Percentiles rank a stretch among this genome's conserved stretches.
Evolutionary conservation across 2,888 invertebrate species (phyloP).

Genomic region (Auanema sp.): DNA sequence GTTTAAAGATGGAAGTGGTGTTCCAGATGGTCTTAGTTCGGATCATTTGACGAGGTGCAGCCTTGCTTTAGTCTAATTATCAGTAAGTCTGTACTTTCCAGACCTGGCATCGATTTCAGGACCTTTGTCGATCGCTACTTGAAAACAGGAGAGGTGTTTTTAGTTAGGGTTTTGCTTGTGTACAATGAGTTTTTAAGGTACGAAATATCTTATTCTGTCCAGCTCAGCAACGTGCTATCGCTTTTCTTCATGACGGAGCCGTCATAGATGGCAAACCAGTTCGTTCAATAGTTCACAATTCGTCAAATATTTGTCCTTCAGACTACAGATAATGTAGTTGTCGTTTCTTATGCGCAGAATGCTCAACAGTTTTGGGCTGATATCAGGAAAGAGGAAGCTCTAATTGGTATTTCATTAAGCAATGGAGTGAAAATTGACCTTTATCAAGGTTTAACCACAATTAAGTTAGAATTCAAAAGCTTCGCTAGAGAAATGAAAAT

Average conservation of each 20-base stretch:
- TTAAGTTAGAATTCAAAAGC: slow-evolving; percentile 21
- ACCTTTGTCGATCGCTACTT: slow-evolving; percentile 38
- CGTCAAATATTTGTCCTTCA: slow-evolving; percentile 8
- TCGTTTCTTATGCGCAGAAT: slow-evolving; percentile 34
- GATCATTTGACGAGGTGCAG: slow-evolving; percentile 32
- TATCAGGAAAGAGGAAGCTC: slow-evolving; percentile 39
- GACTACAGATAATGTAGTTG: slow-evolving; percentile 22
- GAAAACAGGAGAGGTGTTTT: slow-evolving; percentile 40
- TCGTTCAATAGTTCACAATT: background rate
- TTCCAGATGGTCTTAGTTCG: slow-evolving; percentile 24
- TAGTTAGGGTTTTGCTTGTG: slow-evolving; percentile 5
- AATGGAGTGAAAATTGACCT: slow-evolving; percentile 40
- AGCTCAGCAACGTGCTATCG: slow-evolving; percentile 35
- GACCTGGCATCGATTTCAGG: slow-evolving; percentile 35
- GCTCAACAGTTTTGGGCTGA: slow-evolving; percentile 49
- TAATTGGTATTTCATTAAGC: slow-evolving; percentile 39
- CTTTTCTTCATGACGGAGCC: slow-evolving; percentile 43
- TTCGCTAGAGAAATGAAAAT: background rate
- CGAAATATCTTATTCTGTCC: slow-evolving; percentile 39
- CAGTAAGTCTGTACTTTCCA: slow-evolving; percentile 14
- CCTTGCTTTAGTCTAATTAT: background rate
- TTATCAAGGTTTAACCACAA: slow-evolving; percentile 37
- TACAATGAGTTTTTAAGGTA: slow-evolving; percentile 21
- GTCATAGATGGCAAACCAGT: slow-evolving; percentile 34
- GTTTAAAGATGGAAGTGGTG: slow-evolving; percentile 31